A percentile compares a stretch with the other conserved stretches of the same genome.
phyloP scores from a whole-genome alignment of 1,140 invertebrate species.

The Brachionus paranguensis region DNA sequence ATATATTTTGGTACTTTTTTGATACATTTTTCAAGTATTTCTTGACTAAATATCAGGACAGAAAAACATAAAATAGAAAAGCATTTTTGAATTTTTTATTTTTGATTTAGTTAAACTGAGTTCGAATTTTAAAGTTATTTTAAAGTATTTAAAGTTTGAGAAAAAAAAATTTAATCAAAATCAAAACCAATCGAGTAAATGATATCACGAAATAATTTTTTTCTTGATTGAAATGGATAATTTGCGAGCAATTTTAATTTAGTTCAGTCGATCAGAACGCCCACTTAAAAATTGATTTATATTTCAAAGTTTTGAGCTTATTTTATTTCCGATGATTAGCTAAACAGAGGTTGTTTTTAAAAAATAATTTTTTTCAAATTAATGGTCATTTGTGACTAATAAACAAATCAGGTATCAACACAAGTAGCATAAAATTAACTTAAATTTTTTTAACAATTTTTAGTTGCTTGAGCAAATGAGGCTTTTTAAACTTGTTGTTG shows the following conservation, averaged over 20 bases:
- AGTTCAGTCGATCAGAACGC: not conserved
- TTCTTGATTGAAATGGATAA: not conserved
- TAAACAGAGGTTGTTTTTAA: not conserved
- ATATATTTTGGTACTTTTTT: not conserved
- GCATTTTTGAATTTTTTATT: not conserved
- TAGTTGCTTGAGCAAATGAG: not conserved
- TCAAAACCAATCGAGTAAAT: not conserved
- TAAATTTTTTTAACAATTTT: not conserved
- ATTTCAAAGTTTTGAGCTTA: not conserved
- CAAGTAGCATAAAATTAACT: not conserved
- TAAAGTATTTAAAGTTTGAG: no score
- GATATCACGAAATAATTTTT: not conserved
- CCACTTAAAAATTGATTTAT: not conserved
- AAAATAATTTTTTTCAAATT: not conserved
- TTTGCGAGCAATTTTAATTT: not conserved
- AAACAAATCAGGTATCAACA: not conserved
- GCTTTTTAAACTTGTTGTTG: not conserved
- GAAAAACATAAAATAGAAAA: not conserved
- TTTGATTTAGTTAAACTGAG: no score
- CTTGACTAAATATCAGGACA: not conserved
- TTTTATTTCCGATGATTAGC: not conserved
- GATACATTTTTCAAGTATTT: not conserved
- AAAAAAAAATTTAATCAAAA: not conserved
- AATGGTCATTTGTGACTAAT: not conserved
- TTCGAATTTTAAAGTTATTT: no score